phyloP scores from a whole-genome alignment of 2,888 invertebrate species.

The Leucozona laternaria region DNA sequence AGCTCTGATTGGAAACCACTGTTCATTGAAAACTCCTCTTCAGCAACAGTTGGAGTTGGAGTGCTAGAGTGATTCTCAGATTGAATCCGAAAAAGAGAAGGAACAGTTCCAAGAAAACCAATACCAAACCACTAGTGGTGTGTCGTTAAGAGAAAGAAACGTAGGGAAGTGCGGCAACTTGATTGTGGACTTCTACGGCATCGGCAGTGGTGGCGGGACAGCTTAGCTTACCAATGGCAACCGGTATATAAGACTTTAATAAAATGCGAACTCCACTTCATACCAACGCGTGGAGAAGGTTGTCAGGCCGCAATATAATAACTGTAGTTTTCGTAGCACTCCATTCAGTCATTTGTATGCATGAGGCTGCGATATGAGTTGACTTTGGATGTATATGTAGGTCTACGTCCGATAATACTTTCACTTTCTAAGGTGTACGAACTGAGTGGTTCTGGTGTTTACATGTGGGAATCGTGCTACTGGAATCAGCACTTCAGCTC shows the following conservation, averaged over 20 bases:
- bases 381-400: slow-evolving; percentile 82
- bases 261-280: slow-evolving; percentile 65
- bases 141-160: slow-evolving; percentile 60
- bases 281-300: slow-evolving; percentile 48
- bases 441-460: slow-evolving; percentile 81
- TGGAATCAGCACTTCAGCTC: slow-evolving; percentile 39
- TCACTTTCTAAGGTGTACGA: slow-evolving; percentile 84
- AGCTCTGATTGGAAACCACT: background rate
- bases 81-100: slow-evolving; percentile 54
- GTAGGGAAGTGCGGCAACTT: slow-evolving; percentile 18
- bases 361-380: slow-evolving; percentile 51
- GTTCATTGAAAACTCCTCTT: slow-evolving; percentile 16
- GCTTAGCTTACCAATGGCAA: slow-evolving; percentile 26
- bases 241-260: slow-evolving; percentile 60
- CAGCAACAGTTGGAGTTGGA: slow-evolving; percentile 8
- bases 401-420: slow-evolving; percentile 84
- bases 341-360: slow-evolving; percentile 44
- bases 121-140: background rate
- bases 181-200: slow-evolving; percentile 25
- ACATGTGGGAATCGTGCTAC: slow-evolving; percentile 77
- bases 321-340: slow-evolving; percentile 77
- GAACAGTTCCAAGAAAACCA: slow-evolving; percentile 59
- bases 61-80: slow-evolving; percentile 9
- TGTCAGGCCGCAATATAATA: slow-evolving; percentile 69
- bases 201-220: slow-evolving; percentile 5